Evolutionary conservation across 2,888 invertebrate species (phyloP).

Genomic region (Drosophila mimetica): DNA sequence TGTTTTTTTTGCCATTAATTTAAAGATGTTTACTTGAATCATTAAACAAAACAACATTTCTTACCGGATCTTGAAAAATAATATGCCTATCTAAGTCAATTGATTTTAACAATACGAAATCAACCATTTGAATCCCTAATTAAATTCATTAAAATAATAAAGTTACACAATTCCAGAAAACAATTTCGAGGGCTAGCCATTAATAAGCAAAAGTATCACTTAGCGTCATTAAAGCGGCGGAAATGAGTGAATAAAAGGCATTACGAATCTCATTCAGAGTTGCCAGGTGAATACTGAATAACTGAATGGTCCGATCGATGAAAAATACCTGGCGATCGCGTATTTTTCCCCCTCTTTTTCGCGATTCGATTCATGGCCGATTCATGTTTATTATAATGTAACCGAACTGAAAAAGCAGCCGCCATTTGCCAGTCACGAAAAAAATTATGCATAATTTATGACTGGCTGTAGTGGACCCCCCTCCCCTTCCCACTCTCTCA

Average conservation of each 20-base stretch:
- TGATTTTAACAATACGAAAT: background rate
- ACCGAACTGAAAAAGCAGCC: slow-evolving; percentile 39
- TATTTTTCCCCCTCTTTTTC: background rate
- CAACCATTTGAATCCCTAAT: background rate
- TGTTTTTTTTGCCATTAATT: no score
- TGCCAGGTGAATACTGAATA: slow-evolving; percentile 26
- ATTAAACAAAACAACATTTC: no score
- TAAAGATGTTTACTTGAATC: no score
- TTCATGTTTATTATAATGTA: slow-evolving; percentile 52
- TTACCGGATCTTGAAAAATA: no score
- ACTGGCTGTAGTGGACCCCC: slow-evolving; percentile 60
- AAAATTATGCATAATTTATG: slow-evolving; percentile 74
- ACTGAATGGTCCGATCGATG: slow-evolving; percentile 18
- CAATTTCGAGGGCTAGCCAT: slow-evolving; percentile 20
- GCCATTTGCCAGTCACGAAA: slow-evolving; percentile 71
- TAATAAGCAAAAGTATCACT: slow-evolving; percentile 30
- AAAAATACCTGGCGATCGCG: slow-evolving; percentile 11
- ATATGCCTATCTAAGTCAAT: background rate
- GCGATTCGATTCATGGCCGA: slow-evolving; percentile 39
- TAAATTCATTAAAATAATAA: background rate
- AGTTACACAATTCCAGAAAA: background rate
- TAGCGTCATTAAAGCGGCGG: slow-evolving; percentile 22
- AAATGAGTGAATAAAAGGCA: slow-evolving; percentile 17
- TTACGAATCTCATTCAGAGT: slow-evolving; percentile 22
- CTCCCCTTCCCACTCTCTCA: background rate